A percentile compares a stretch with the other conserved stretches of the same genome.
These are phyloP conservation scores for Vannuccia rotundouncinata DNA, from an alignment of 2,888 invertebrate genomes.

Conservation along the genomic window DNA sequence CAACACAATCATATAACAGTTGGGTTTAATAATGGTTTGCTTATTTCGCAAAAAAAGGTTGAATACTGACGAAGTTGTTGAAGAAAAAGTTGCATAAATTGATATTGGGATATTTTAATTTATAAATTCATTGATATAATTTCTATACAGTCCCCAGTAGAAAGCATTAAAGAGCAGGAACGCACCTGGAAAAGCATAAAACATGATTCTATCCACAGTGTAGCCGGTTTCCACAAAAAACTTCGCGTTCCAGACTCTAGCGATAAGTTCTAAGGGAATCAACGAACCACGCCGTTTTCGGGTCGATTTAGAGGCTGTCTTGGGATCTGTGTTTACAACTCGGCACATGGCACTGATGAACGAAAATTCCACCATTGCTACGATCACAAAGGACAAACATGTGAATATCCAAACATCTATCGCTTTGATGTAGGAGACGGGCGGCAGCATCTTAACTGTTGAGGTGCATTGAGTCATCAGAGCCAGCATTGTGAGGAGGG, in stretches of 20 bases:
- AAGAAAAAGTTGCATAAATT: too few relatives aligned
- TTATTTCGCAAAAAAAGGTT: too few relatives aligned
- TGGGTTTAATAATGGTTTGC: too few relatives aligned
- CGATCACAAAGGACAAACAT: conserved; percentile 38
- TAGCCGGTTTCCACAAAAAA: background rate
- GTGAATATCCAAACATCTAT: conserved; percentile 39
- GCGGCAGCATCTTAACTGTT: conserved; percentile 36
- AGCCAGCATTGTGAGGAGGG: conserved; percentile 38
- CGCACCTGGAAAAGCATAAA: conserved; percentile 18
- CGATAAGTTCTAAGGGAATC: too few relatives aligned
- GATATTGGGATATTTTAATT: too few relatives aligned
- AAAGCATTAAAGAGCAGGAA: conserved; percentile 16
- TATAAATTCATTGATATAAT: conserved; percentile 2
- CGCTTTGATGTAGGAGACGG: conserved; percentile 39
- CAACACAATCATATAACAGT: too few relatives aligned
- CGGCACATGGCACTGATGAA: conserved; percentile 37
- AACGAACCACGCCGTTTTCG: too few relatives aligned
- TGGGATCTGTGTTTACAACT: too few relatives aligned
- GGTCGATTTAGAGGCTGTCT: too few relatives aligned
- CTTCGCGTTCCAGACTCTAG: background rate
- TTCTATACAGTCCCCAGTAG: conserved; percentile 11
- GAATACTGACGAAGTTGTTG: too few relatives aligned
- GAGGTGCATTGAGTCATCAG: conserved; percentile 37
- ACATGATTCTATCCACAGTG: background rate
- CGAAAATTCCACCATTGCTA: conserved; percentile 40